These are phyloP conservation scores for Oncorhynchus nerka DNA, from an alignment of 2,113 vertebrate species.

Conservation along the genomic window DNA sequence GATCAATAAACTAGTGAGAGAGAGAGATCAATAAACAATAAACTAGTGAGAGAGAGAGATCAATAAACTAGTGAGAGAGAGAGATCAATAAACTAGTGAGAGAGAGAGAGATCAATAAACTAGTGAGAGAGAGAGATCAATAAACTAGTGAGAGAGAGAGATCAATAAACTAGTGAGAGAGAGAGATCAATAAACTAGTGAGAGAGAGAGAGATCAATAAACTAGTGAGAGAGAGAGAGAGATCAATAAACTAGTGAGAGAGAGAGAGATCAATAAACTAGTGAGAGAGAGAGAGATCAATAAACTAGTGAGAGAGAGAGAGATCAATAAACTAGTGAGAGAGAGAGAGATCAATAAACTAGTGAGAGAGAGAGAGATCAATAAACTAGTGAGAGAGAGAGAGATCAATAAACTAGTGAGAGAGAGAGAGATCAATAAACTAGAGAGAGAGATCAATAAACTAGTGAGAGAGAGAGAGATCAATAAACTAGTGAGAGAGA, in stretches of 20 bases:
- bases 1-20: slow-evolving; percentile 81
- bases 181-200: slow-evolving; percentile 82
- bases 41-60: too few relatives aligned
- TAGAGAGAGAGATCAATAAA: slow-evolving; percentile 82
- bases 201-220: slow-evolving; percentile 73
- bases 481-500: slow-evolving; percentile 74
- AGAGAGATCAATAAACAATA: too few relatives aligned
- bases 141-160: slow-evolving; percentile 65
- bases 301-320: slow-evolving; percentile 65
- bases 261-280: slow-evolving; percentile 80
- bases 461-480: slow-evolving; percentile 74
- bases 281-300: slow-evolving; percentile 70
- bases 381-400: slow-evolving; percentile 66
- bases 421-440: too few relatives aligned
- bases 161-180: too few relatives aligned
- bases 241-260: slow-evolving; percentile 81
- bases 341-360: slow-evolving; percentile 79
- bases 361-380: slow-evolving; percentile 70
- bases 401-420: slow-evolving; percentile 81
- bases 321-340: slow-evolving; percentile 81
- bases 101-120: too few relatives aligned
- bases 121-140: too few relatives aligned
- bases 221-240: slow-evolving; percentile 60
- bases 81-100: slow-evolving; percentile 81
- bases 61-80: slow-evolving; percentile 74